Evolutionary conservation across 2,113 vertebrate genomes (phyloP), one percentile per base, ranked within the genome.

Genomic region (Theropithecus gelada): DNA sequence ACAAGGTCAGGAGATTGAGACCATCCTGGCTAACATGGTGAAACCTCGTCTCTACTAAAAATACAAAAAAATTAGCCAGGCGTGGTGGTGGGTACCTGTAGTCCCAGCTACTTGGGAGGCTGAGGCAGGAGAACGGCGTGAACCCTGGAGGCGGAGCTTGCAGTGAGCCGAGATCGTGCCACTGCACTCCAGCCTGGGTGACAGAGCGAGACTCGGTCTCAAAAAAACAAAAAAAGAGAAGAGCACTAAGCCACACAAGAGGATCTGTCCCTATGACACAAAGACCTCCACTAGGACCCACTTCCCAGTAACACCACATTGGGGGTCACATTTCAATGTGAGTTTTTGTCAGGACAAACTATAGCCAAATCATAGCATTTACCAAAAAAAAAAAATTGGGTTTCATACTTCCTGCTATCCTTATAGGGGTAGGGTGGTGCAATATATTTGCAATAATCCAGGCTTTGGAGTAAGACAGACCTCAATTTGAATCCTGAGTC

Each of bases 121-220:
- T 20, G 52, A 55, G 52, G 52, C 18, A 55, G 52, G 52, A 55
- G 52, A 55, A 55, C 20, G 52, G 52, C 2, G 18, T 55, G 18
- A 55, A 55, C 6, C 52, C 6, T 2, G 52, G 52, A 55, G 52
- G 52, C 6, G 2, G 52, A 55, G 52, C 18, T 55, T 55, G 18
- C 6, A 6, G 52, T 55, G 52, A 55, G 18, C 52, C 6, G 18
- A 55, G 18, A 55, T 20, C 17, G 0, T 0, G 6, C 52, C 0
- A 2, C 52, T 55, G 52, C 52, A 20, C 52, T 55, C 52, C 52
- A 55, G 52, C 52, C 52, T 20, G 18, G 18, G 6, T 6, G 2
- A 55, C 52, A 55, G 52, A 20, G 52, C 0, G 2, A 55, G 6
- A 20, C 52, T 55, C 18, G 0, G 18, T 55, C 18, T 55, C 17